Evolutionary conservation across 53 echinoderm and acorn worm species (phyloP).

Genomic region (Holothuria scabra): DNA sequence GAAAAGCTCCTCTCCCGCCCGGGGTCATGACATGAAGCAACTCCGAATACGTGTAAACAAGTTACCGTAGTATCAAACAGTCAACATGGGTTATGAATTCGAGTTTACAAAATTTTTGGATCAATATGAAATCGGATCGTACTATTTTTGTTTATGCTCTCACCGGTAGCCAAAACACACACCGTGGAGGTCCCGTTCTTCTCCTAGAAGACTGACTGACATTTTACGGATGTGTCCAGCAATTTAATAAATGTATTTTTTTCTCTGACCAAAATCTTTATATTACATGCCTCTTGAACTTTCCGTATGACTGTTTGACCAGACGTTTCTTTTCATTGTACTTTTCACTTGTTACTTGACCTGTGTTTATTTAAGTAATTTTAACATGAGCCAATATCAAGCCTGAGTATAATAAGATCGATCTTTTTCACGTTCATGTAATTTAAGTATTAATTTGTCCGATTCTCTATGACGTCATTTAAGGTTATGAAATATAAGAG

Average conservation of each 20-base stretch:
- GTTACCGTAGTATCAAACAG: constrained; percentile 35
- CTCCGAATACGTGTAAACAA: constrained; percentile 42
- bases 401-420: too few species aligned
- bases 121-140: constrained; percentile 29
- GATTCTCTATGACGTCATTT: too few species aligned
- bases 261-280: not conserved
- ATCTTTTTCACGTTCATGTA: too few species aligned
- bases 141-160: constrained; percentile 41
- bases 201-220: not conserved
- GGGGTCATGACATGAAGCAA: constrained; percentile 45
- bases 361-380: too few species aligned
- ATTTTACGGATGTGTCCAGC: constrained; percentile 22
- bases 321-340: too few species aligned
- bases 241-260: constrained; percentile 4
- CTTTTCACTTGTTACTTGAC: too few species aligned
- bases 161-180: constrained; percentile 42
- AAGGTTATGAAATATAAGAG: too few species aligned
- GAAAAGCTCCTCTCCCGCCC: constrained; percentile 46
- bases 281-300: too few species aligned
- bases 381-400: too few species aligned
- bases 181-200: constrained; percentile 17
- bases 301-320: too few species aligned
- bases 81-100: constrained; percentile 21
- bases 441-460: too few species aligned
- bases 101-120: constrained; percentile 11